These are phyloP conservation scores for Melanerpes aurifrons DNA, from an alignment of 2,113 vertebrate genomes.

Conservation along the genomic window DNA sequence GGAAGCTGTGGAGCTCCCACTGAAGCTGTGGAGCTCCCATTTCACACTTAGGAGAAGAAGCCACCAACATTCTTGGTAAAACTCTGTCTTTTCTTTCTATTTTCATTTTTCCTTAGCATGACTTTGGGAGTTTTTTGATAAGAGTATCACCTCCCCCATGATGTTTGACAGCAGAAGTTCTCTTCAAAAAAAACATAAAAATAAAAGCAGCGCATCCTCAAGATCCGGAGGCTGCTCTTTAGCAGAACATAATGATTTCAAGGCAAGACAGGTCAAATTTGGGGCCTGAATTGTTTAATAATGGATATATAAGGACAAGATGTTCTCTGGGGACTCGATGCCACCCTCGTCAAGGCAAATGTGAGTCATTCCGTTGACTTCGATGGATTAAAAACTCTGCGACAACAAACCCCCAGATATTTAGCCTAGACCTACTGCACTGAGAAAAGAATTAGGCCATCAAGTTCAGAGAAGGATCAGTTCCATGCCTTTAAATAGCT, in stretches of 20 bases:
- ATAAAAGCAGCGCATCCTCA: neutral
- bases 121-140: neutral
- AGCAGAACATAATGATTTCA: neutral
- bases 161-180: neutral
- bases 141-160: accelerated
- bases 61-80: neutral
- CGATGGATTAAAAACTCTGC: neutral
- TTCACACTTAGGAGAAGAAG: neutral
- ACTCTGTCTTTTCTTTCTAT: neutral
- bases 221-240: neutral
- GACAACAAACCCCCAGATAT: neutral
- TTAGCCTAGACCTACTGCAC: neutral
- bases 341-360: neutral
- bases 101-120: too few relatives aligned
- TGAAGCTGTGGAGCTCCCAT: neutral
- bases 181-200: neutral
- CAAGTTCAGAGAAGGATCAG: neutral
- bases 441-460: neutral
- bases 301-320: neutral
- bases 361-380: neutral
- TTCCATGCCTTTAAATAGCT: neutral
- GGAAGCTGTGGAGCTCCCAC: too few relatives aligned
- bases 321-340: neutral
- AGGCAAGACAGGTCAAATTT: neutral
- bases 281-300: neutral